A percentile compares a stretch with the other conserved stretches of the same genome.
Conservation (phyloP, 2,888 invertebrate species). For the Xestia c-nigrum region DNA sequence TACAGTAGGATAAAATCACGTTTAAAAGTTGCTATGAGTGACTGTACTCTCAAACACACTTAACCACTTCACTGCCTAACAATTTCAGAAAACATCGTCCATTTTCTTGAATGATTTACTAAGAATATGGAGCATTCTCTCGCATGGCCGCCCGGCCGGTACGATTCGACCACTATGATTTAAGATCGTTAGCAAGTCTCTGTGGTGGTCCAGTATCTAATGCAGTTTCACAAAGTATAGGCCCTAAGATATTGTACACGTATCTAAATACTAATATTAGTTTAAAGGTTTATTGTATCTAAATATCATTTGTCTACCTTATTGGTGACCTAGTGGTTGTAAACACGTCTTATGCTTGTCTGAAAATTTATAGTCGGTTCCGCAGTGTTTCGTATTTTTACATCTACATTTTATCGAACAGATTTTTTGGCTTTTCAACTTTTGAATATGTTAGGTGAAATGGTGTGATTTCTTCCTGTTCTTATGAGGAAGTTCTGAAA, state of each 20-base stretch:
- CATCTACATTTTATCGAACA: too few species aligned
- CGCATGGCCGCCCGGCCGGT: conserved; percentile 44
- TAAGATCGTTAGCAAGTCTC: conserved; percentile 58
- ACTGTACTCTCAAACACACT: neutral
- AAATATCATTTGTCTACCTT: neutral
- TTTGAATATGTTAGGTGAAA: too few species aligned
- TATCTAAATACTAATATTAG: conserved; percentile 31
- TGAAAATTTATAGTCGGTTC: neutral
- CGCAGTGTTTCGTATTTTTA: neutral
- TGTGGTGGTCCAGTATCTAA: conserved; percentile 56
- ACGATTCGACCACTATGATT: conserved; percentile 65
- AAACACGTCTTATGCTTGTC: neutral
- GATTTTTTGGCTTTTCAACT: too few species aligned
- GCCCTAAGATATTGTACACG: conserved; percentile 26
- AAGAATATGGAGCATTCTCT: conserved; percentile 44
- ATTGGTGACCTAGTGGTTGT: neutral
- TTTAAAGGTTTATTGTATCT: conserved; percentile 9
- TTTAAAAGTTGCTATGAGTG: too few species aligned
- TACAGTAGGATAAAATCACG: neutral
- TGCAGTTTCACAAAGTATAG: conserved; percentile 48
- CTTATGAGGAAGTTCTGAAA: too few species aligned
- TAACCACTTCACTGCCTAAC: neutral
- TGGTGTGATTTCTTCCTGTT: too few species aligned
- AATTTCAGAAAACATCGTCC: conserved; percentile 6
- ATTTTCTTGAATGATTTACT: conserved; percentile 38